Percentiles rank a stretch among this genome's conserved stretches.
Conservation (phyloP, 2,888 invertebrate genomes). For the Branchellion lobata region DNA sequence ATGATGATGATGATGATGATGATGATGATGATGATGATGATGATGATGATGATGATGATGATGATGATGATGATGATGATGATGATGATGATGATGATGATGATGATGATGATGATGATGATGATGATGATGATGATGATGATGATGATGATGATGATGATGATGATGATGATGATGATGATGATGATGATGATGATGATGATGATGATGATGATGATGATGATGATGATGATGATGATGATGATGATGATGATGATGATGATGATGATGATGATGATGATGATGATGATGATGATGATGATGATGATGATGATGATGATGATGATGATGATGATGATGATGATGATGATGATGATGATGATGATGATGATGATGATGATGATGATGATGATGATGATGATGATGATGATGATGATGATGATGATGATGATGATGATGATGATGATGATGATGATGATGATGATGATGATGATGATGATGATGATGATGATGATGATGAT, state of each 20-base stretch:
- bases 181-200: background rate
- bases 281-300: slow-evolving; percentile 7
- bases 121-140: background rate
- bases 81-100: slow-evolving; percentile 20
- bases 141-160: background rate
- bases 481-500: background rate
- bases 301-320: background rate
- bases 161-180: slow-evolving; percentile 10
- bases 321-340: background rate
- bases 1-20: slow-evolving; percentile 21
- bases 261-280: slow-evolving; percentile 7
- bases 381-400: slow-evolving; percentile 14
- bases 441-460: background rate
- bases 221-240: slow-evolving; percentile 2
- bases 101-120: slow-evolving; percentile 1
- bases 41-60: background rate
- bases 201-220: slow-evolving; percentile 2
- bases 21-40: background rate
- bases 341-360: slow-evolving; percentile 14
- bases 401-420: slow-evolving; percentile 2
- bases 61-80: too few species aligned
- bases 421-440: slow-evolving; percentile 6
- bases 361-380: slow-evolving; percentile 14
- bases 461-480: slow-evolving; percentile 10
- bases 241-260: slow-evolving; percentile 7